Evolutionary conservation across 2,888 invertebrate genomes (phyloP), one percentile per base, ranked within the genome.

Genomic region (Ichneumoninae sp.): DNA sequence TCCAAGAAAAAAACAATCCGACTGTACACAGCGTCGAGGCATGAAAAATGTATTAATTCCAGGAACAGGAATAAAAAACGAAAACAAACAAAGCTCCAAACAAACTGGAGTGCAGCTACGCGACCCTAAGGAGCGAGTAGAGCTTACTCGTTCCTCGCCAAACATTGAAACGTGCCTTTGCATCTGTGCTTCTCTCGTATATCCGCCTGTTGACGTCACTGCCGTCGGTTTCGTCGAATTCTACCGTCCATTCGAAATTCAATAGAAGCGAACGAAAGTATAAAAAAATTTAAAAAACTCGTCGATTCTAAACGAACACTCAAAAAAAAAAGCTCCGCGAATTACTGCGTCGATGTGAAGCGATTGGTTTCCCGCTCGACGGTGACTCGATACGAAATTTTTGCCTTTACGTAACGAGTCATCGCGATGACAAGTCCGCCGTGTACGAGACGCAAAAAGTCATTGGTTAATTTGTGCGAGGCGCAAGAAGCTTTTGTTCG

Each of bases 121-220:
- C 10, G 57, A 57, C 26, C 57, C 52, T 33, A 36, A 50, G 19
- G 30, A 63, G 33, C 50, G 22, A 75, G 22, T 65, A 30, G 26
- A 60, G 57, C 73, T 65, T 52, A 52, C 63, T 75, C 63, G 47
- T 75, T 75, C 63, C 63, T 75, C 65, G 50, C 8, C 7, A 13
- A 57, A 57, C 57, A 57, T 57, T 50, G 63, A 63, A 63, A 63
- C 63, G 36, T 63, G 63, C n/a, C 63, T 63, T 30, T 10, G 1
- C 33, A 30, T 63, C 16, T 8, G 36, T 66, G 22, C 57, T 66
- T 63, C 65, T 52, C 36, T 65, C 33, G 36, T 52, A 52, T 52
- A 66, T 76, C 66, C 75, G 50, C 44, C 65, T 10, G 30, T 30
- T 36, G 75, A 76, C 75, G 66, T 76, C 75, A 76, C 75, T 66